Base-by-base conservation (phyloP, 2,888 invertebrate genomes). In the Volucella inanis region DNA sequence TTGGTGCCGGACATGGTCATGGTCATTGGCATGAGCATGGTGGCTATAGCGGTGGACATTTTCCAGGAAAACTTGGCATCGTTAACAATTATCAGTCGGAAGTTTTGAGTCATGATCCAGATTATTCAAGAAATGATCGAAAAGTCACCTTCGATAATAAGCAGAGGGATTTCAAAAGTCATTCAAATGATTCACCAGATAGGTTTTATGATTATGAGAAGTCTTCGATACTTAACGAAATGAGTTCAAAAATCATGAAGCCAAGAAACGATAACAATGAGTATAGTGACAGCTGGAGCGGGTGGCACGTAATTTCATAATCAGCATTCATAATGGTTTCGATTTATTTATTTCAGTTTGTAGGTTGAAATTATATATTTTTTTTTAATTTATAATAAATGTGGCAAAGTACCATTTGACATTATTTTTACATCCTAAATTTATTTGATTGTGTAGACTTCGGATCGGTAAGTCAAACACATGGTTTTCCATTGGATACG, bases 141-240 rank as follows among this genome's bases (percentile, higher is more conserved):
- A 91, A 91, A 55, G 79, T 90, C 2, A 87, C 88, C n/a, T 91
- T 90, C 41, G 90, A 90, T 6, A 31, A 31, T 6, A 90, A 90
- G 61, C 89, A 90, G 0, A 80, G 90, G n/a, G 89, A 89, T 9
- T 84, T 75, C 50, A 57, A 54, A 3, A 67, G 76, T 3, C 64
- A 71, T 2, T 72, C 87, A 3, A 85, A 88, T 3, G 62, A 87
- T 0, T 41, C 79, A 3, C 38, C 87, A 0, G 92, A 92, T 89
- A 88, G 88, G 8, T 92, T 92, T 82, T 92, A 92, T 74, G 90
- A 92, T 22, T 92, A 88, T 79, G 92, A 92, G 10, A 90, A 90
- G 15, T 89, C 90, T 61, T 52, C 88, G 2, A 71, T 88, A 18
- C 39, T 88, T 52, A 88, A 89, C 22, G 89, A 90, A 41, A 86